These are phyloP conservation scores for Gari tellinella DNA, from an alignment of 2,888 invertebrate species.

Conservation along the genomic window DNA sequence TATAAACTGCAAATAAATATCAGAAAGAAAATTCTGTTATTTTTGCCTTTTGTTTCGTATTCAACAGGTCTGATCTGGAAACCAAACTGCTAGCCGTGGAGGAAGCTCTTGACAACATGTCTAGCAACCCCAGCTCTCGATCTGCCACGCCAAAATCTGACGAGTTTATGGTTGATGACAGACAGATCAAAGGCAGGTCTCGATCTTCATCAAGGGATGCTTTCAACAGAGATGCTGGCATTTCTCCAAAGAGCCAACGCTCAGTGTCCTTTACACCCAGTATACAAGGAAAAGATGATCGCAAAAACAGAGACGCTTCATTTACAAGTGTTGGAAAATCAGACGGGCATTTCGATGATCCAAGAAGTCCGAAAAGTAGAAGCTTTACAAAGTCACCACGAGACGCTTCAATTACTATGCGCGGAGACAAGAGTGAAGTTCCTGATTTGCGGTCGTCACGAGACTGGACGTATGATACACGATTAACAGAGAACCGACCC, in stretches of 20 bases:
- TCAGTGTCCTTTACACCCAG: conserved; percentile 48
- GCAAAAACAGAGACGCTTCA: conserved; percentile 8
- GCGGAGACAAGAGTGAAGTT: conserved; percentile 1
- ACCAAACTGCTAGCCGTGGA: conserved; percentile 54
- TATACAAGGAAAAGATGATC: conserved; percentile 27
- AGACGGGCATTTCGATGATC: conserved; percentile 14
- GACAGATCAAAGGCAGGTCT: conserved; percentile 28
- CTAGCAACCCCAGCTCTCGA: conserved; percentile 57
- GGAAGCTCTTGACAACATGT: conserved; percentile 64
- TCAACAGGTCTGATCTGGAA: conserved; percentile 12
- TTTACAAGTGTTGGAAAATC: conserved; percentile 5
- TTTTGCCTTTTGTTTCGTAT: not conserved
- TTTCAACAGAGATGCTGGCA: conserved; percentile 49
- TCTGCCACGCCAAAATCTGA: conserved; percentile 66
- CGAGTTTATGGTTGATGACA: conserved; percentile 53
- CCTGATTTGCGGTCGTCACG: conserved; percentile 19
- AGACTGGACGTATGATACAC: conserved; percentile 46
- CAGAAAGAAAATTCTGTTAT: no score
- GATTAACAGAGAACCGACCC: conserved; percentile 41
- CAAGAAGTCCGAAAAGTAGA: conserved; percentile 26
- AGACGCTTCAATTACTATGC: conserved; percentile 12
- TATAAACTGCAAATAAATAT: no score
- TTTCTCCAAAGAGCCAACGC: conserved; percentile 55
- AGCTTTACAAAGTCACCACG: conserved; percentile 33
- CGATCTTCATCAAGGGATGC: conserved; percentile 45